Conservation (phyloP, 2,888 invertebrate species). For the Mongoloraphidia duomilia region DNA sequence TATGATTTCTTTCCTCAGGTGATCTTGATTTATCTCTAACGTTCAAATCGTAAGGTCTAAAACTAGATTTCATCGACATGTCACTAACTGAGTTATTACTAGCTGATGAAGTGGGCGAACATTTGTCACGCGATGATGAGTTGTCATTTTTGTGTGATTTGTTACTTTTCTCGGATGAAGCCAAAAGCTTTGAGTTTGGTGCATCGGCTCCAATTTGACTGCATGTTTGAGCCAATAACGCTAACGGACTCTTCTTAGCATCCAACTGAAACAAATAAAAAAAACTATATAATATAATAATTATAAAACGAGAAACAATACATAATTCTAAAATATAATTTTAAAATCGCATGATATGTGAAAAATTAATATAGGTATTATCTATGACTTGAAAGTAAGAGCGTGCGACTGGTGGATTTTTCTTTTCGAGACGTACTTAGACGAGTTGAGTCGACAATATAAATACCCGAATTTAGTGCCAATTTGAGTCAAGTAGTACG, state of each 20-base stretch:
- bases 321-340: no score
- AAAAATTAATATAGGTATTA: no score
- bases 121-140: slow-evolving; percentile 41
- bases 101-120: slow-evolving; percentile 32
- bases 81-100: slow-evolving; percentile 32
- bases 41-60: slow-evolving; percentile 64
- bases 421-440: no score
- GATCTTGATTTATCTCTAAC: slow-evolving; percentile 50
- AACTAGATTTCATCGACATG: slow-evolving; percentile 39
- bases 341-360: no score
- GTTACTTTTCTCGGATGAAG: slow-evolving; percentile 56
- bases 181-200: slow-evolving; percentile 60
- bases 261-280: slow-evolving; percentile 71
- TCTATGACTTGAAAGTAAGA: no score
- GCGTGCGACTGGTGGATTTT: no score
- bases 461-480: no score
- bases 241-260: slow-evolving; percentile 93
- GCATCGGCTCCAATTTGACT: slow-evolving; percentile 91
- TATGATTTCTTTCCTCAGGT: slow-evolving; percentile 45
- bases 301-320: neutral
- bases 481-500: no score
- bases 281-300: neutral
- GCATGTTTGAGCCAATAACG: slow-evolving; percentile 90
- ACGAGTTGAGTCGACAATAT: no score
- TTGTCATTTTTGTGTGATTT: slow-evolving; percentile 33